Conservation (phyloP, 37 sponge, comb jelly and placozoan species). For the Beroe forskalii region DNA sequence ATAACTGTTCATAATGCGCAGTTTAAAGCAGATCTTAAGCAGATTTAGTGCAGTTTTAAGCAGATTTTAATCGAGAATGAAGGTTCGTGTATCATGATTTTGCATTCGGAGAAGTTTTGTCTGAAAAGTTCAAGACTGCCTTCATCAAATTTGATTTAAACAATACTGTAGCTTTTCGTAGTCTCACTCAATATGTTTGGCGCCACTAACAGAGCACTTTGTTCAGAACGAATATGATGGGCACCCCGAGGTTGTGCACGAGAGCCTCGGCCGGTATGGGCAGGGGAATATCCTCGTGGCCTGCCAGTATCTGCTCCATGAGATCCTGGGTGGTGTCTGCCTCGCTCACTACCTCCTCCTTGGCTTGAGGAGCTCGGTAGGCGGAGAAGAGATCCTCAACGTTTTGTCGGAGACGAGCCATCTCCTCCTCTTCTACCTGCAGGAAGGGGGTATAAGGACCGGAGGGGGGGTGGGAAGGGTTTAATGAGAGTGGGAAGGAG, state of each 20-base stretch:
- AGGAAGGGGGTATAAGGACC: not conserved
- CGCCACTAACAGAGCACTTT: slow-evolving; percentile 12
- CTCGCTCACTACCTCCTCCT: not conserved
- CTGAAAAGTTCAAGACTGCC: no score
- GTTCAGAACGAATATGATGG: not conserved
- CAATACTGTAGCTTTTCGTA: no score
- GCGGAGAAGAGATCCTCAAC: not conserved
- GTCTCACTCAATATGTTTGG: no score
- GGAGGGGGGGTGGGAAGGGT: not conserved
- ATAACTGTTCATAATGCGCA: not conserved
- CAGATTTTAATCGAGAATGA: no score
- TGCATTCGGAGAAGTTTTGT: no score
- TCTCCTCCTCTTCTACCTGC: not conserved
- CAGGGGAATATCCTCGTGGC: no score
- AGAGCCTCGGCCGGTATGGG: slow-evolving; percentile 3
- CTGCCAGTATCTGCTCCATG: not conserved
- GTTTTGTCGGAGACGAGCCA: not conserved
- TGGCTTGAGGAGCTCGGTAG: not conserved
- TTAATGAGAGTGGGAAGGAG: not conserved
- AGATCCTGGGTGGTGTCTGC: not conserved
- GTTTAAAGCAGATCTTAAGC: no score
- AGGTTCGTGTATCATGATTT: no score
- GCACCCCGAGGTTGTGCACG: not conserved
- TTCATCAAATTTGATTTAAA: no score
- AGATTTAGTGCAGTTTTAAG: no score